phyloP scores from a whole-genome alignment of 1,140 invertebrate species.

The Latrodectus geometricus region DNA sequence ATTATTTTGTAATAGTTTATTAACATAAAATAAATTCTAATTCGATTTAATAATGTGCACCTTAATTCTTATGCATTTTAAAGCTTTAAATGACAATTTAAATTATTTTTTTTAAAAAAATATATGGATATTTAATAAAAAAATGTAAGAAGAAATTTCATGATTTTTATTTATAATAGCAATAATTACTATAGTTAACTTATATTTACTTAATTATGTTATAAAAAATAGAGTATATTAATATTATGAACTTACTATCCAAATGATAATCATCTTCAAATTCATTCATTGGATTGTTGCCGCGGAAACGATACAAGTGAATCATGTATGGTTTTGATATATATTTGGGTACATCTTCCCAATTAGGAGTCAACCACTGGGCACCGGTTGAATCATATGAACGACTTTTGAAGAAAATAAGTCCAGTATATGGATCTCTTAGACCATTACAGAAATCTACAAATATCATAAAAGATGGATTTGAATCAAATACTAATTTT shows the following conservation, averaged over 20 bases:
- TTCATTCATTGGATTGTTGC: constrained; percentile 90
- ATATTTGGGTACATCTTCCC: constrained; percentile 85
- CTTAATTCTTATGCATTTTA: too few relatives aligned
- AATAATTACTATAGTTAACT: too few relatives aligned
- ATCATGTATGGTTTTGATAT: constrained; percentile 81
- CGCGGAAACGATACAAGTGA: constrained; percentile 89
- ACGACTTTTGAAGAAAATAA: constrained; percentile 92
- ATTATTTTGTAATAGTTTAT: too few relatives aligned
- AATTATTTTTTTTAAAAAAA: too few relatives aligned
- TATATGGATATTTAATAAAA: too few relatives aligned
- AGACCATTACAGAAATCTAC: constrained; percentile 93
- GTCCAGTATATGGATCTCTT: constrained; percentile 87
- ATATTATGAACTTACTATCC: constrained; percentile 32
- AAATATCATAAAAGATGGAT: constrained; percentile 91
- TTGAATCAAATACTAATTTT: constrained; percentile 93
- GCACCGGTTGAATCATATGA: constrained; percentile 95
- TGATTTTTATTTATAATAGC: too few relatives aligned
- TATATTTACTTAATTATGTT: too few relatives aligned
- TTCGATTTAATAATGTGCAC: too few relatives aligned
- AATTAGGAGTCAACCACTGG: constrained; percentile 93
- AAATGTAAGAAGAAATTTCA: too few relatives aligned
- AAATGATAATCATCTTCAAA: constrained; percentile 50
- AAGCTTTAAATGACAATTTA: too few relatives aligned
- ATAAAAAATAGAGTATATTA: constrained; percentile 2
- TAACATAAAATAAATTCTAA: too few relatives aligned